Percentiles rank a stretch among this genome's conserved stretches.
Evolutionary conservation across 2,888 invertebrate species (phyloP).

Genomic region (Euzetes globulus): DNA sequence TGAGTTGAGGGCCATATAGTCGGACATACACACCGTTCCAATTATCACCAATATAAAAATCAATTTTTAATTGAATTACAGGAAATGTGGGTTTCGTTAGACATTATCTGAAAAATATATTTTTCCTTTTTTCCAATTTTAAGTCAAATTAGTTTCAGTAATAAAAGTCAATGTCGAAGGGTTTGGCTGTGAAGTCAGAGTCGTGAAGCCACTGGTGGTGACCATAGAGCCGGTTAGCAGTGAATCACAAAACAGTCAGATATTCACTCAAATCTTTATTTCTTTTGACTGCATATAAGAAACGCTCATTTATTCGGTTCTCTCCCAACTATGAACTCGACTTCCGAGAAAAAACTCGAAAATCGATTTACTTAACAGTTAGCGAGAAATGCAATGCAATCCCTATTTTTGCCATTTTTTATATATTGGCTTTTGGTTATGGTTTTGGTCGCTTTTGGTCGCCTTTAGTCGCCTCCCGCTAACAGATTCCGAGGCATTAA

Average conservation of each 20-base stretch:
- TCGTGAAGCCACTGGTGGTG: background rate
- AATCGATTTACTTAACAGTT: conserved; percentile 13
- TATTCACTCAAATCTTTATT: background rate
- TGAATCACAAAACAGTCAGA: background rate
- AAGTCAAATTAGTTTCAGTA: background rate
- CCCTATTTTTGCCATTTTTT: background rate
- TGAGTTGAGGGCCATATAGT: background rate
- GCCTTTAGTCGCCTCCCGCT: conserved; percentile 1
- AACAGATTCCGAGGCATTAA: conserved; percentile 12
- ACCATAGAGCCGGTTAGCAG: background rate
- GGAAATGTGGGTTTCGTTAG: background rate
- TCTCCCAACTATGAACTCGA: background rate
- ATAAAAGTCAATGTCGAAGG: conserved; percentile 8
- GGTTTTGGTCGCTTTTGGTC: background rate
- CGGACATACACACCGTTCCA: background rate
- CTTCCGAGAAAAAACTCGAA: background rate
- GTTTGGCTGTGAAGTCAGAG: background rate
- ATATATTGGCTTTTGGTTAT: background rate
- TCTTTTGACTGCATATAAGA: background rate
- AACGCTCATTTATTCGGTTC: background rate
- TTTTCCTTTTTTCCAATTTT: background rate
- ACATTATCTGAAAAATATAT: background rate
- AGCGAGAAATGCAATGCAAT: background rate
- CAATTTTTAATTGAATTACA: background rate
- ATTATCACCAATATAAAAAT: background rate